Conservation (phyloP, 2,113 vertebrate genomes). For the Dicrurus megarhynchus region DNA sequence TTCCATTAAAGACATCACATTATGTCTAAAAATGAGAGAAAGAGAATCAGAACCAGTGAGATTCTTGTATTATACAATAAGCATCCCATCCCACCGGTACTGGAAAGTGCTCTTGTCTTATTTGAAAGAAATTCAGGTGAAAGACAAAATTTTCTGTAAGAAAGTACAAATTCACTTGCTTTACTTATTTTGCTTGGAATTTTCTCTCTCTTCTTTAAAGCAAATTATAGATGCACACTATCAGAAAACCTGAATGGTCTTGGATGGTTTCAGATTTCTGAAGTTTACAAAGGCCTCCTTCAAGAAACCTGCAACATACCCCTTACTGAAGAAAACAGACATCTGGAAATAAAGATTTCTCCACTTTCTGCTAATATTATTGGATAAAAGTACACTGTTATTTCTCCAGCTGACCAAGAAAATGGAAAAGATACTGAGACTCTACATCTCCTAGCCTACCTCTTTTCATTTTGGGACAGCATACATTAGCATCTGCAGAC, state of each 20-base stretch:
- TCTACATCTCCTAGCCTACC: neutral
- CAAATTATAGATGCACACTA: rapidly evolving
- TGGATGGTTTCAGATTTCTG: neutral
- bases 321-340: neutral
- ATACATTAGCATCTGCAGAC: neutral
- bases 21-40: neutral
- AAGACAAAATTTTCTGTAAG: neutral
- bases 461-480: neutral
- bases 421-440: neutral
- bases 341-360: neutral
- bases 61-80: neutral
- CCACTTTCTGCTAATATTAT: neutral
- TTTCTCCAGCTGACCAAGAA: neutral
- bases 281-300: neutral
- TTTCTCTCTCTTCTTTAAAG: neutral
- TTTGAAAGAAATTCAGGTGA: neutral
- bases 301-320: neutral
- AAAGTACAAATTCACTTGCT: neutral
- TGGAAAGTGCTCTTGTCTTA: neutral
- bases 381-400: neutral
- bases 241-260: neutral
- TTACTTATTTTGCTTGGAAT: neutral
- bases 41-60: neutral
- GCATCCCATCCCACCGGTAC: rapidly evolving
- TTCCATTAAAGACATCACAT: neutral